These are phyloP conservation scores for Bryconaethiops microstoma DNA, from an alignment of 2,797 vertebrate genomes.

Conservation along the genomic window DNA sequence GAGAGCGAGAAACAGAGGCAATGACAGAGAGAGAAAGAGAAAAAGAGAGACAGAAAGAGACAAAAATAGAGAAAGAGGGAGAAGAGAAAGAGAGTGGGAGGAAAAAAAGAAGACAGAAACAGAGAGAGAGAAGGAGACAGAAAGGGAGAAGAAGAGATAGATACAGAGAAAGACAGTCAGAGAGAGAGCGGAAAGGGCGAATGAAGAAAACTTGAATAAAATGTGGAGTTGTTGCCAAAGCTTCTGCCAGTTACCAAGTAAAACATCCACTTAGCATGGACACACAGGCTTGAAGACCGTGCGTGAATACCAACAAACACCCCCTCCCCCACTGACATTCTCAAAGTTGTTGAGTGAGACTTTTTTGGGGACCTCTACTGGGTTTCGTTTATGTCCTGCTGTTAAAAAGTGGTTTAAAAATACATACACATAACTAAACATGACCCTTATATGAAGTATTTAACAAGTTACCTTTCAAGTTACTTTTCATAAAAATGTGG, in stretches of 20 bases:
- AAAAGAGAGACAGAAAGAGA: too few species aligned
- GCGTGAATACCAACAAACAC: conserved; percentile 57
- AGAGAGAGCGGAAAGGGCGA: conserved; percentile 26
- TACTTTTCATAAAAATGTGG: too few species aligned
- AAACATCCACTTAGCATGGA: conserved; percentile 60
- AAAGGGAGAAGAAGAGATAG: conserved; percentile 5
- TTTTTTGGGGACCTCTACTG: background rate
- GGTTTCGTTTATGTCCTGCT: background rate
- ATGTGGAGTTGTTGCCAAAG: conserved; percentile 54
- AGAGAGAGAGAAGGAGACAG: conserved; percentile 25
- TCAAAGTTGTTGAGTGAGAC: background rate
- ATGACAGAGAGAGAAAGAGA: background rate
- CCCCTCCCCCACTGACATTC: conserved; percentile 10
- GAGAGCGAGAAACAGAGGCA: background rate
- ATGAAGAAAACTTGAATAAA: conserved; percentile 49
- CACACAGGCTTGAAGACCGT: conserved; percentile 46
- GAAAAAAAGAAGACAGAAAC: background rate
- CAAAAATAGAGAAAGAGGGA: too few species aligned
- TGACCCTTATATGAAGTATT: background rate
- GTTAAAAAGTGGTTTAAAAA: background rate
- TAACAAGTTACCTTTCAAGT: too few species aligned
- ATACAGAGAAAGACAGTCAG: conserved; percentile 4
- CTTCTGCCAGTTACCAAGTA: conserved; percentile 56
- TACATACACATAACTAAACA: background rate
- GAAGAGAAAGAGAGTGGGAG: background rate